These are phyloP conservation scores for Nerophis ophidion DNA, from an alignment of 2,113 vertebrate species.

Conservation along the genomic window DNA sequence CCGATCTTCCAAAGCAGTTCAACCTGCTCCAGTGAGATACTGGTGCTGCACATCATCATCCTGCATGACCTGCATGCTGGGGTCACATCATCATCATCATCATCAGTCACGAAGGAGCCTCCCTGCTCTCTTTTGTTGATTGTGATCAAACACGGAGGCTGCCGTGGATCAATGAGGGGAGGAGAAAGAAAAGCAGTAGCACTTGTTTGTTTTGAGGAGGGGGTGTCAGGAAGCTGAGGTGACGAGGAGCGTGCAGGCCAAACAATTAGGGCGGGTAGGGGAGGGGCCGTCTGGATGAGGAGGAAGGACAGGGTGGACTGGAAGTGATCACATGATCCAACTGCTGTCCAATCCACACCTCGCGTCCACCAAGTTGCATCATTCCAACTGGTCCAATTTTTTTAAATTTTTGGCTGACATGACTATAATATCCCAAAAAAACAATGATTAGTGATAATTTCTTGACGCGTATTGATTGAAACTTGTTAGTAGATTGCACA, in stretches of 20 bases:
- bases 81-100: slow-evolving; percentile 36
- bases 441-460: too few species aligned
- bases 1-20: too few species aligned
- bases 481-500: too few species aligned
- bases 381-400: too few species aligned
- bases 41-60: too few species aligned
- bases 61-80: background rate
- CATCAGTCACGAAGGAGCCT: slow-evolving; percentile 32
- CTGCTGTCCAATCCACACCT: slow-evolving; percentile 37
- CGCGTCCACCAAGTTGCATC: background rate
- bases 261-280: slow-evolving; percentile 32
- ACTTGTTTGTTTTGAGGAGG: slow-evolving; percentile 50
- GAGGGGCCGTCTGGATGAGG: slow-evolving; percentile 39
- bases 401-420: too few species aligned
- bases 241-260: slow-evolving; percentile 35
- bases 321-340: slow-evolving; percentile 31
- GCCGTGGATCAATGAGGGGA: slow-evolving; percentile 14
- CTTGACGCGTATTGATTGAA: too few species aligned
- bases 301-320: slow-evolving; percentile 35
- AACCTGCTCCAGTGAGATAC: too few species aligned
- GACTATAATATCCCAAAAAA: too few species aligned
- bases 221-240: slow-evolving; percentile 60
- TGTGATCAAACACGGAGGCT: slow-evolving; percentile 41
- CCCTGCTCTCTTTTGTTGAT: slow-evolving; percentile 45
- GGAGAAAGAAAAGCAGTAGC: slow-evolving; percentile 35